Evolutionary conservation across 2,797 vertebrate species (phyloP).

Genomic region (Pelodytes ibericus): DNA sequence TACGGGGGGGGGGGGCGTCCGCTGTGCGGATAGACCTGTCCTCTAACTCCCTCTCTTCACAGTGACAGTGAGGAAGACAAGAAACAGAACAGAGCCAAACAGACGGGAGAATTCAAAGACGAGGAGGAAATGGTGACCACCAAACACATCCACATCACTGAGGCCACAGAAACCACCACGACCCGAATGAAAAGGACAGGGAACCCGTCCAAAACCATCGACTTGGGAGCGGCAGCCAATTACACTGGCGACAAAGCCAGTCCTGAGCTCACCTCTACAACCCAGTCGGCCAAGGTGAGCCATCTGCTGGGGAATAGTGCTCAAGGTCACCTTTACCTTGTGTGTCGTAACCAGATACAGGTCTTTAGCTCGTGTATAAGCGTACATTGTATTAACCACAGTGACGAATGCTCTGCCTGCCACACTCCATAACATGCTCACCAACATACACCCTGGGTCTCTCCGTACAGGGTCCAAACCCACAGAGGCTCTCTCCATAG

Average conservation of each 20-base stretch:
- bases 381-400: no score
- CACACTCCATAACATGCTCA: no score
- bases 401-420: no score
- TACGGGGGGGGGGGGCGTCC: no score
- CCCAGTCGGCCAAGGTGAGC: constrained; percentile 77
- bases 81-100: constrained; percentile 80
- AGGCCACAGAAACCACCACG: constrained; percentile 92
- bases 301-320: no score
- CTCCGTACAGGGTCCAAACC: no score
- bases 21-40: background rate
- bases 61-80: constrained; percentile 90
- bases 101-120: constrained; percentile 90
- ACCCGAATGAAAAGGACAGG: constrained; percentile 88
- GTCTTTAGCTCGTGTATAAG: no score
- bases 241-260: constrained; percentile 88
- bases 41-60: constrained; percentile 10
- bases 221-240: constrained; percentile 92
- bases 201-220: constrained; percentile 90
- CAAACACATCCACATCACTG: constrained; percentile 91
- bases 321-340: no score
- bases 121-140: constrained; percentile 94
- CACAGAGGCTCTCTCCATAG: no score
- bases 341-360: no score
- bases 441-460: no score
- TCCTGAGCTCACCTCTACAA: constrained; percentile 66